Evolutionary conservation across 2,797 vertebrate species (phyloP).

Genomic region (Cuculus canorus): DNA sequence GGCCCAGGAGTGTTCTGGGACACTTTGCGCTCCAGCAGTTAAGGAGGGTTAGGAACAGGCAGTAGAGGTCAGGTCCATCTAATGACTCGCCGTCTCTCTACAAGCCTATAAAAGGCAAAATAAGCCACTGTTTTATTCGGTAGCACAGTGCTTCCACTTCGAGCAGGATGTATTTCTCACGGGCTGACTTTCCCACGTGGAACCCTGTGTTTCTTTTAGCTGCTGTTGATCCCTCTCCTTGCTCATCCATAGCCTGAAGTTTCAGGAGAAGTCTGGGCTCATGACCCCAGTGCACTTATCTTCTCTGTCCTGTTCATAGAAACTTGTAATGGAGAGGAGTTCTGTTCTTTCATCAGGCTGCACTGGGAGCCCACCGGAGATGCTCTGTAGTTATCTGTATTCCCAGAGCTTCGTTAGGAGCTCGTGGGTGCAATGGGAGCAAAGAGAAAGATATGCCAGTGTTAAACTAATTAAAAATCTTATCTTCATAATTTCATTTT

Average conservation of each 20-base stretch:
- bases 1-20: neutral
- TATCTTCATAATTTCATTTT: neutral
- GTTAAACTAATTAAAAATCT: neutral
- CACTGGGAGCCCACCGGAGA: neutral
- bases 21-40: neutral
- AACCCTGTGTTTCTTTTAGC: fast-evolving
- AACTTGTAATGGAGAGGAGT: fast-evolving
- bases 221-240: neutral
- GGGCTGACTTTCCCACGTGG: neutral
- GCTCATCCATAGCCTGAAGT: neutral
- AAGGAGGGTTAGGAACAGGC: neutral
- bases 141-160: neutral
- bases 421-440: neutral
- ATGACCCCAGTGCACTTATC: neutral
- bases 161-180: neutral
- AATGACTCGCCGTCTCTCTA: neutral
- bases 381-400: neutral
- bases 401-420: neutral
- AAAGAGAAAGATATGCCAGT: neutral
- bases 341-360: neutral
- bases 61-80: neutral
- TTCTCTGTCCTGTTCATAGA: neutral
- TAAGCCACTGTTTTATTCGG: neutral
- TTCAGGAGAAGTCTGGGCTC: neutral
- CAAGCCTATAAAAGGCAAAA: neutral